These are phyloP conservation scores for Nomada flava DNA, from an alignment of 2,888 invertebrate genomes.

Conservation along the genomic window DNA sequence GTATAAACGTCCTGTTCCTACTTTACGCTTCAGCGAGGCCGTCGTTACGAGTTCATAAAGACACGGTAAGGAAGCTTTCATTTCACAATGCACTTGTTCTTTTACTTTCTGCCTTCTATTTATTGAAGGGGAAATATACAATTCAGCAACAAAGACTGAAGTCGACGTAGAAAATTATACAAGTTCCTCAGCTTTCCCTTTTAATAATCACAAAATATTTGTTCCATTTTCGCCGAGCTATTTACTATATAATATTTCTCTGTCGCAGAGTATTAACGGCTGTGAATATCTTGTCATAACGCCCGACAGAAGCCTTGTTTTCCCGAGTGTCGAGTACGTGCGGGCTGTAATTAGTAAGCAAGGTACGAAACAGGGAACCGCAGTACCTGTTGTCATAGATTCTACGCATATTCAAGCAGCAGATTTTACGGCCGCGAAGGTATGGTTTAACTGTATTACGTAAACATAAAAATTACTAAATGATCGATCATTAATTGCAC, in stretches of 20 bases:
- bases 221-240: not conserved
- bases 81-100: not conserved
- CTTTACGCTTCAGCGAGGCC: slow-evolving; percentile 88
- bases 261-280: slow-evolving; percentile 85
- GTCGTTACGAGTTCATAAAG: slow-evolving; percentile 86
- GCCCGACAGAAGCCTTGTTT: slow-evolving; percentile 87
- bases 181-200: not conserved
- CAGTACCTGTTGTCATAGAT: slow-evolving; percentile 87
- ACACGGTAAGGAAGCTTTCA: slow-evolving; percentile 83
- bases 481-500: not conserved
- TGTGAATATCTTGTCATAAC: slow-evolving; percentile 86
- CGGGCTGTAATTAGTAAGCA: slow-evolving; percentile 90
- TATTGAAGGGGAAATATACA: not conserved
- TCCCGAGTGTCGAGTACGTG: slow-evolving; percentile 89
- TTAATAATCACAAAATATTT: not conserved
- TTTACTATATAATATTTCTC: not conserved
- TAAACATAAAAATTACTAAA: not conserved
- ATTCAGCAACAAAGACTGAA: not conserved
- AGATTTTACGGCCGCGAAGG: slow-evolving; percentile 88
- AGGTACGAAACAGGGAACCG: slow-evolving; percentile 86
- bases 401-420: slow-evolving; percentile 88
- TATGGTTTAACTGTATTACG: slow-evolving; percentile 72
- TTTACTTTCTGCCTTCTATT: slow-evolving; percentile 10
- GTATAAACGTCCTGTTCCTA: slow-evolving; percentile 87
- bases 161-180: not conserved